phyloP scores from a whole-genome alignment of 2,797 vertebrate genomes.

The Coranthus polyacanthus region DNA sequence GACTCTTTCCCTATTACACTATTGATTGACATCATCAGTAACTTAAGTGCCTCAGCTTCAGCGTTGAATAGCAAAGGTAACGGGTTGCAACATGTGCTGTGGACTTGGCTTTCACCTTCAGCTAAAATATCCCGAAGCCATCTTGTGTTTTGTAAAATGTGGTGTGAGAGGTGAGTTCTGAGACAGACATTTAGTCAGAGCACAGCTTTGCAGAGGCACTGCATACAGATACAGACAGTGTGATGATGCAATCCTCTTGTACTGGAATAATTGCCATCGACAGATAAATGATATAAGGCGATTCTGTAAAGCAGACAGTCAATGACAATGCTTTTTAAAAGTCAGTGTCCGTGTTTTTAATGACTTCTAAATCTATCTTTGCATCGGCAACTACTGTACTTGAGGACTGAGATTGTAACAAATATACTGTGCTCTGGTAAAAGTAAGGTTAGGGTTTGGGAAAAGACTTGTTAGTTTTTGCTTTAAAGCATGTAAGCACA shows the following conservation, averaged over 20 bases:
- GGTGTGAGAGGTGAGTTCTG: not conserved
- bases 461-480: too few relatives aligned
- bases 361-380: too few relatives aligned
- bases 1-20: slow-evolving; percentile 42
- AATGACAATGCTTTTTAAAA: too few relatives aligned
- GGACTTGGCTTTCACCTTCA: slow-evolving; percentile 39
- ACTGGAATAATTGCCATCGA: not conserved
- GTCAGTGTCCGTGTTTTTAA: too few relatives aligned
- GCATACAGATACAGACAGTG: not conserved
- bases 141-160: slow-evolving; percentile 9
- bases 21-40: slow-evolving; percentile 55
- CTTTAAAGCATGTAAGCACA: too few relatives aligned
- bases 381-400: too few relatives aligned
- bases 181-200: slow-evolving; percentile 41
- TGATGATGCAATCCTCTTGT: slow-evolving; percentile 4
- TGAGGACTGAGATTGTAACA: too few relatives aligned
- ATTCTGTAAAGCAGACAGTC: not conserved
- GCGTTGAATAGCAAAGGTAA: slow-evolving; percentile 29
- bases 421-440: too few relatives aligned
- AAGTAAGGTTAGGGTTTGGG: too few relatives aligned
- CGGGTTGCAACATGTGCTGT: slow-evolving; percentile 49
- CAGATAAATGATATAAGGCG: too few relatives aligned
- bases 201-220: not conserved
- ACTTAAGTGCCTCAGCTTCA: slow-evolving; percentile 3
- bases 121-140: slow-evolving; percentile 54